A percentile compares a stretch with the other conserved stretches of the same genome.
phyloP scores from a whole-genome alignment of 2,888 invertebrate species.

The Escarpia spicata region DNA sequence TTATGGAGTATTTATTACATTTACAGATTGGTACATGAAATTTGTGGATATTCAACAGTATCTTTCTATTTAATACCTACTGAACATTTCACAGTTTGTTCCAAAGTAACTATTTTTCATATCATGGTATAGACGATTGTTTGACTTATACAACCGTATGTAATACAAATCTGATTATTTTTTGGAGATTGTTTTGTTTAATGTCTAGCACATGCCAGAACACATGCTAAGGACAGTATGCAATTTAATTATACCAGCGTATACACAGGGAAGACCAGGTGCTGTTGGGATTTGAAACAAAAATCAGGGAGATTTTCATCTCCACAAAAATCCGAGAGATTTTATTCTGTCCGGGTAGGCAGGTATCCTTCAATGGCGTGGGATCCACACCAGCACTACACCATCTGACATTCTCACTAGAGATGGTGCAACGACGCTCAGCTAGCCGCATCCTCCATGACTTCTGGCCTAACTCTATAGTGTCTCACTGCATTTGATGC shows the following conservation, averaged over 20 bases:
- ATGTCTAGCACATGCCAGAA: neutral
- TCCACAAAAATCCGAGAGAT: no score
- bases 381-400: no score
- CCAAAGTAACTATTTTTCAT: neutral
- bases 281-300: no score
- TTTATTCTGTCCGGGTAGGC: no score
- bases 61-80: neutral
- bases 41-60: neutral
- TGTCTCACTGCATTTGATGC: no score
- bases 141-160: neutral
- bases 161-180: neutral
- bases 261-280: no score
- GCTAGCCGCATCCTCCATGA: no score
- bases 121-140: neutral
- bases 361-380: no score
- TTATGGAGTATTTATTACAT: neutral
- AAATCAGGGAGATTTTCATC: no score
- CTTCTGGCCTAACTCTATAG: no score
- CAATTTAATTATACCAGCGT: neutral
- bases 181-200: neutral
- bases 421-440: no score
- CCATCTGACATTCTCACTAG: no score
- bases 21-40: neutral
- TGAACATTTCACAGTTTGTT: neutral
- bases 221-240: neutral